Evolutionary conservation across 1,140 invertebrate species (phyloP), one percentile per base, ranked within the genome.

Genomic region (Cyphomyrmex costatus): DNA sequence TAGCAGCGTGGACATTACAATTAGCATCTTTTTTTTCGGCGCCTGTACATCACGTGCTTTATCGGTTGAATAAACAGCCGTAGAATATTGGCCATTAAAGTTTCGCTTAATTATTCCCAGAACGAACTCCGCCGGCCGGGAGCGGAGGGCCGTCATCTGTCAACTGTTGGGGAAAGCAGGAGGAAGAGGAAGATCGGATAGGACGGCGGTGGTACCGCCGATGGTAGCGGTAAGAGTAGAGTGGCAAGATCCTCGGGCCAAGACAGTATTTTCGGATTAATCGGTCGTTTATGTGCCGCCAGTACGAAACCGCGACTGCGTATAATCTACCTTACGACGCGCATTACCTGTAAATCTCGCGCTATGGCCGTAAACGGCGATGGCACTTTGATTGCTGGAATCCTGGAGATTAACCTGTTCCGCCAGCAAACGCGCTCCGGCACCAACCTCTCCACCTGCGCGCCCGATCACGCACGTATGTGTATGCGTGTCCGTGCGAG

Each of bases 261-360:
- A 91, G 91, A 92, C 91, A 91, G 90, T 91, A 91, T 93, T 93
- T 93, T 90, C 88, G 88, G 92, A 94, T 94, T 93, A 93, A 92
- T 90, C 93, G 91, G 80, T 91, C 93, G 92, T 93, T 93, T 89
- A 86, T 90, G 91, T 76, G 85, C 63, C 87, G 56, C 49, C 76
- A 56, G 79, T 84, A 85, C 87, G 84, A 84, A 88, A 86, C 74
- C 74, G 68, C 61, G 82, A 74, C 65, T 80, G 60, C 78, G 80
- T 84, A 77, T 90, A 87, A 88, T 88, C 89, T 88, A 90, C 86
- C 88, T 92, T 91, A 92, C 92, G 90, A 91, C 91, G 58, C 89
- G 86, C 90, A 92, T 93, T 93, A 92, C 88, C 90, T 60, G 91
- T 93, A 94, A 94, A 94, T 93, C 89, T 91, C 91, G 63, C 88